Evolutionary conservation across 2,888 invertebrate species (phyloP).

Genomic region (Tetramorium bicarinatum): DNA sequence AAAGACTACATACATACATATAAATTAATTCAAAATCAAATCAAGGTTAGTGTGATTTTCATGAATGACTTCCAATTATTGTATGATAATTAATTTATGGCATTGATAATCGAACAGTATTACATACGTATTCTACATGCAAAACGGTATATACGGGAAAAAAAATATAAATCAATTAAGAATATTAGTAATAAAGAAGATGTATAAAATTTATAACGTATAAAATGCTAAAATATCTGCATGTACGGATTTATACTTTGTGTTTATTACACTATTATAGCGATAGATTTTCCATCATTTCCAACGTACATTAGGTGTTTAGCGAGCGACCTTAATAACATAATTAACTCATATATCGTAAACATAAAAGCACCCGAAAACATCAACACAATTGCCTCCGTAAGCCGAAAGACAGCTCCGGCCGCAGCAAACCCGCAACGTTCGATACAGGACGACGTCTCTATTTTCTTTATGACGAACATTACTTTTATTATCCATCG

Average conservation of each 20-base stretch:
- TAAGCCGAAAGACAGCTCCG: conserved; percentile 31
- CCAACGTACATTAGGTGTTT: not conserved
- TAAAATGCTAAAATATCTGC: not conserved
- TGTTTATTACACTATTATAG: not conserved
- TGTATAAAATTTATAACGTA: not conserved
- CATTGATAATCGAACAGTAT: conserved; percentile 19
- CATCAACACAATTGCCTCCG: conserved; percentile 50
- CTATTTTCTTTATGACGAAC: conserved; percentile 73
- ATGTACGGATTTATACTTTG: not conserved
- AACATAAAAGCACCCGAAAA: conserved; percentile 43
- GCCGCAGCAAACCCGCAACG: conserved; percentile 19
- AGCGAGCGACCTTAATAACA: conserved; percentile 12
- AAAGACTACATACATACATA: not conserved
- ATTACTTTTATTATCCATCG: conserved; percentile 80
- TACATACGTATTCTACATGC: not conserved
- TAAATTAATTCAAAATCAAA: conserved; percentile 21
- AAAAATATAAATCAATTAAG: not conserved
- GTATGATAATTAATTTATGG: conserved; percentile 13
- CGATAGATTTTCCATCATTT: not conserved
- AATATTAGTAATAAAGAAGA: not conserved
- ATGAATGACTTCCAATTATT: conserved; percentile 27
- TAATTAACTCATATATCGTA: conserved; percentile 28
- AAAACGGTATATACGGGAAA: not conserved
- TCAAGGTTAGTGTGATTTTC: conserved; percentile 19
- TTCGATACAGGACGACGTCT: conserved; percentile 43